Conservation (phyloP, 2,113 vertebrate genomes). For the Passer domesticus region DNA sequence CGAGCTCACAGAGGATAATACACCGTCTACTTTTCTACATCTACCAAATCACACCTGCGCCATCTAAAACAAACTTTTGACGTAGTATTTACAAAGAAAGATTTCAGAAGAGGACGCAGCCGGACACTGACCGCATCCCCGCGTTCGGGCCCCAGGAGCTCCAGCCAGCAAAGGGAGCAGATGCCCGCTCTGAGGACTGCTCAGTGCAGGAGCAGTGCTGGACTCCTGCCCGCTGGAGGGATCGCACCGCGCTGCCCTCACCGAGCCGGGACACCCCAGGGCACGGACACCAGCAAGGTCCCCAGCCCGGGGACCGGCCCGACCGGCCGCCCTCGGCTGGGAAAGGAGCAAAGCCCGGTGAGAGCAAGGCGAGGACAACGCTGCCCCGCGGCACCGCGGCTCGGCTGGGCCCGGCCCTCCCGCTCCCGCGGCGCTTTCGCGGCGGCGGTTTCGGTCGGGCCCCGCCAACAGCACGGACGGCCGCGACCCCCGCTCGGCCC, state of each 20-base stretch:
- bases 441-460: not conserved
- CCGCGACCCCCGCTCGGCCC: no score
- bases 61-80: not conserved
- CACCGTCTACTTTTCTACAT: not conserved
- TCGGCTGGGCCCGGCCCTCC: not conserved
- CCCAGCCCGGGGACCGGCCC: no score
- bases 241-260: not conserved
- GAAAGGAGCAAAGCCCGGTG: not conserved
- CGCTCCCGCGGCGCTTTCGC: not conserved
- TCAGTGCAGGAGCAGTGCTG: not conserved
- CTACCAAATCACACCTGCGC: fast-evolving
- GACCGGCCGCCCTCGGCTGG: not conserved
- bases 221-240: fast-evolving
- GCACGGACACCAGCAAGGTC: no score
- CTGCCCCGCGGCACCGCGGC: not conserved
- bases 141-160: fast-evolving
- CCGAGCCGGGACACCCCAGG: not conserved
- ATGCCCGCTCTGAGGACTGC: fast-evolving
- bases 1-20: not conserved
- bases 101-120: not conserved
- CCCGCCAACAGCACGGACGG: not conserved
- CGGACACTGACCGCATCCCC: fast-evolving
- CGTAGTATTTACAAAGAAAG: fast-evolving
- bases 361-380: not conserved
- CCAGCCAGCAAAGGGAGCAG: no score